These are phyloP conservation scores for Cataglyphis livida DNA, from an alignment of 2,888 invertebrate genomes.

Conservation along the genomic window DNA sequence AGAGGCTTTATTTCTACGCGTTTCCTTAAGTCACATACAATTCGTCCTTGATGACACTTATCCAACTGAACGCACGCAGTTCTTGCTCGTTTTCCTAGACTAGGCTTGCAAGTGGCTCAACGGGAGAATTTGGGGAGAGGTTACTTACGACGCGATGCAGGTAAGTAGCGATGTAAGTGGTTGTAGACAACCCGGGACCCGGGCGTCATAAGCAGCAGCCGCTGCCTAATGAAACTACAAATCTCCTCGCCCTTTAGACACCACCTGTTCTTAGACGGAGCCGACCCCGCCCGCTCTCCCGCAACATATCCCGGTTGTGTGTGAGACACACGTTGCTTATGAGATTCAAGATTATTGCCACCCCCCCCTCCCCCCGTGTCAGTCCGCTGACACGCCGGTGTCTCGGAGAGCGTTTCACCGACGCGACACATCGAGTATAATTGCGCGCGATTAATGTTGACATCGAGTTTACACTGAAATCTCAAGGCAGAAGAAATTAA, in stretches of 20 bases:
- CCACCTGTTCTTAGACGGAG: conserved; percentile 82
- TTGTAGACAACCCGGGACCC: conserved; percentile 83
- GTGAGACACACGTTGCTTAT: conserved; percentile 77
- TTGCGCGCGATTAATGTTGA: conserved; percentile 45
- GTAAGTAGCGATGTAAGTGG: conserved; percentile 85
- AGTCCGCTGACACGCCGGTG: conserved; percentile 43
- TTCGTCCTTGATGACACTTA: conserved; percentile 45
- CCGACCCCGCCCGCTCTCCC: conserved; percentile 73
- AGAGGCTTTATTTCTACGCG: conserved; percentile 33
- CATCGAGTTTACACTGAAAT: conserved; percentile 32
- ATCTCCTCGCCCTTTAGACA: conserved; percentile 82
- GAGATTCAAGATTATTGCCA: conserved; percentile 80
- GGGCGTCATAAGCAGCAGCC: conserved; percentile 84
- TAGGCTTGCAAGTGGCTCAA: conserved; percentile 43
- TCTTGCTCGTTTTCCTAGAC: conserved; percentile 54
- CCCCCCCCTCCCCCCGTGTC: conserved; percentile 1
- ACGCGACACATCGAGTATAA: conserved; percentile 36
- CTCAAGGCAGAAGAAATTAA: conserved; percentile 20
- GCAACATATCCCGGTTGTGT: conserved; percentile 78
- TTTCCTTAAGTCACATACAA: conserved; percentile 47
- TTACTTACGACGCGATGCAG: conserved; percentile 82
- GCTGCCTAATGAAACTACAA: conserved; percentile 86
- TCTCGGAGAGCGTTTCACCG: conserved; percentile 38
- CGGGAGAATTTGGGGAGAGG: conserved; percentile 64
- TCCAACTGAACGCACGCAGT: conserved; percentile 41